Conservation (phyloP, 2,797 vertebrate species). For the Poecilia velifera region DNA sequence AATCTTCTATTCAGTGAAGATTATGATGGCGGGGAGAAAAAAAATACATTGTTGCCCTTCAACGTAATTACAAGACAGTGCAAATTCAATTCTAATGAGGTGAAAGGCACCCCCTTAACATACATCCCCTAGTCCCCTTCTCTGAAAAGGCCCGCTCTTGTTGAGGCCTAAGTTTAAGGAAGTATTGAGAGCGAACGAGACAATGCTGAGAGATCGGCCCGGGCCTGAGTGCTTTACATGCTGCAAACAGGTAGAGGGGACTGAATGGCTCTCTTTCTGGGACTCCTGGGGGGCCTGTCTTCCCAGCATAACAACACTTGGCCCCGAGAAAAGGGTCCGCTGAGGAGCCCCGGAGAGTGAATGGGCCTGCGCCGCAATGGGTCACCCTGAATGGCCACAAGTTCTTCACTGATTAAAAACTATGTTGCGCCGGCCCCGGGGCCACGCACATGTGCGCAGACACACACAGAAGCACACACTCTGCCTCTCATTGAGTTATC, state of each 20-base stretch:
- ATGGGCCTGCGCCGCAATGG: constrained; percentile 77
- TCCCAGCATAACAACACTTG: constrained; percentile 90
- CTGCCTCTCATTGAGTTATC: constrained; percentile 93
- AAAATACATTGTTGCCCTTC: constrained; percentile 93
- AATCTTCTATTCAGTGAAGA: constrained; percentile 85
- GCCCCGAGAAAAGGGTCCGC: constrained; percentile 81
- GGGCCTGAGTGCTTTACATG: constrained; percentile 85
- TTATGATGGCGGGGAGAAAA: constrained; percentile 68
- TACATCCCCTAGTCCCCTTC: constrained; percentile 69
- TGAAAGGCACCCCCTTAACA: constrained; percentile 91
- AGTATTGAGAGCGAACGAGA: constrained; percentile 82
- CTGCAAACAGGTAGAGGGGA: constrained; percentile 92
- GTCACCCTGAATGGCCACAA: constrained; percentile 81
- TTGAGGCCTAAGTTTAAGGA: constrained; percentile 89
- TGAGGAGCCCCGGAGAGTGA: constrained; percentile 82
- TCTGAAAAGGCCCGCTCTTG: constrained; percentile 84
- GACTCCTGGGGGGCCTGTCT: constrained; percentile 90
- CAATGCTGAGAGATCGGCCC: constrained; percentile 92
- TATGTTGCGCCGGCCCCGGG: constrained; percentile 81
- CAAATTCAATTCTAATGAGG: constrained; percentile 92
- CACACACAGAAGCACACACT: constrained; percentile 34
- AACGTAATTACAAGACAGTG: constrained; percentile 92
- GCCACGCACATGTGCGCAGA: constrained; percentile 24
- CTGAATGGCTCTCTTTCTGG: constrained; percentile 90
- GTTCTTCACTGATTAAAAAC: constrained; percentile 91